These are phyloP conservation scores for Ormia ochracea DNA, from an alignment of 2,888 invertebrate genomes.

Conservation along the genomic window DNA sequence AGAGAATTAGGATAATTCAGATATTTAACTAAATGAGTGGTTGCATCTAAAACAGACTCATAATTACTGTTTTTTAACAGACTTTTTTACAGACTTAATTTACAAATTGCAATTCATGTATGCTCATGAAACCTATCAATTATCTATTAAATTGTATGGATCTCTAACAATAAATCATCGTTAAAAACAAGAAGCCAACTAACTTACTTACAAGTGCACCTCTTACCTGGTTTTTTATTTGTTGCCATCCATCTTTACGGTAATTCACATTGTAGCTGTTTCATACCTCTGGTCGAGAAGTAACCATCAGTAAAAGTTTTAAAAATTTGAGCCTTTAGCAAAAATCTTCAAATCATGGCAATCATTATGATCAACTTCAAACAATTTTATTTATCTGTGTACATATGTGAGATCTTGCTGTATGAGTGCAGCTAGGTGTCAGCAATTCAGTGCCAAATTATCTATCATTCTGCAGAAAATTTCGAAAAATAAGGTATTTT, in stretches of 20 bases:
- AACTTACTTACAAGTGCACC: neutral
- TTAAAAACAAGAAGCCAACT: slow-evolving; percentile 33
- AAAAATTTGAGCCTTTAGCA: neutral
- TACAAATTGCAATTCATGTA: slow-evolving; percentile 45
- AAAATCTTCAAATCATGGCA: slow-evolving; percentile 28
- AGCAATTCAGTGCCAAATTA: too few species aligned
- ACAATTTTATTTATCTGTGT: too few species aligned
- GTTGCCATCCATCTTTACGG: neutral
- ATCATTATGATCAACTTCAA: neutral
- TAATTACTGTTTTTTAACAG: slow-evolving; percentile 17
- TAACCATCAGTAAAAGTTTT: neutral
- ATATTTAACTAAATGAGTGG: too few species aligned
- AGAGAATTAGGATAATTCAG: too few species aligned
- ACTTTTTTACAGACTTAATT: slow-evolving; percentile 29
- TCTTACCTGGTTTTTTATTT: neutral
- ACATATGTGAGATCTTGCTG: too few species aligned
- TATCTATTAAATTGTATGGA: slow-evolving; percentile 49
- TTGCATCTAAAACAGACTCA: neutral
- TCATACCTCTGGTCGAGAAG: neutral
- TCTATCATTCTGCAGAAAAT: too few species aligned
- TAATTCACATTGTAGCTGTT: neutral
- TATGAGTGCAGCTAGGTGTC: too few species aligned
- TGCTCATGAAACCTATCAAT: slow-evolving; percentile 42
- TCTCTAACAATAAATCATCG: slow-evolving; percentile 50
- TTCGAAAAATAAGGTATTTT: too few species aligned